Evolutionary conservation across 1,140 invertebrate species (phyloP), one percentile per base, ranked within the genome.

Genomic region (Trichoplusia ni): DNA sequence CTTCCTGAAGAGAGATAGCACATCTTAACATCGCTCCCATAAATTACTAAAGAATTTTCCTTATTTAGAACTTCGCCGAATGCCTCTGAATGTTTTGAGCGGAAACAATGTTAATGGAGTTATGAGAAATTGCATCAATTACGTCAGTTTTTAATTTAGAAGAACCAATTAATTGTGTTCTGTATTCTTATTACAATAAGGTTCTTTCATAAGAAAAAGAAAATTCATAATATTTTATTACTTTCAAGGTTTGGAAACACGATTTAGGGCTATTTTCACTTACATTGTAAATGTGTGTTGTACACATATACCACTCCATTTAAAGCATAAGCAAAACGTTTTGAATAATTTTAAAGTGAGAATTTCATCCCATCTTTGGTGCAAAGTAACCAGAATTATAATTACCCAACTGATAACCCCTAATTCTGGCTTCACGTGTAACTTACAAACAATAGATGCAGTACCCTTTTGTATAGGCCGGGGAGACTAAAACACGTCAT

Each of bases 401-500:
- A n/a, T n/a, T n/a, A n/a, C n/a, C n/a, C n/a, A n/a, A n/a, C n/a
- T n/a, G n/a, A n/a, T n/a, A n/a, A n/a, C n/a, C n/a, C n/a, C n/a
- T n/a, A n/a, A n/a, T n/a, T n/a, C n/a, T n/a, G 38, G 16, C 54
- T 27, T 18, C 21, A 13, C 25, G 18, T 65, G 42, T 65, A 42
- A n/a, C 1, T 18, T n/a, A n/a, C 14, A 58, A 42, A 42, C 37
- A 65, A 60, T 60, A 19, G 16, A 23, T 59, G 53, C 21, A 51
- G 35, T 33, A 27, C 33, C 44, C 37, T 49, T 65, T 58, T 60
- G 54, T 46, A 53, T 7, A 13, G 23, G 38, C 8, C 4, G 5
- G 18, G 14, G 42, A 58, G 23, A 44, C 37, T 58, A 58, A 44
- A 44, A 29, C 58, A 69, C 67, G 58, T 67, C 33, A 64, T 56